Percentiles rank a stretch among this genome's conserved stretches.
phyloP scores from a whole-genome alignment of 2,797 vertebrate species.

The Sebastes trivittatus region DNA sequence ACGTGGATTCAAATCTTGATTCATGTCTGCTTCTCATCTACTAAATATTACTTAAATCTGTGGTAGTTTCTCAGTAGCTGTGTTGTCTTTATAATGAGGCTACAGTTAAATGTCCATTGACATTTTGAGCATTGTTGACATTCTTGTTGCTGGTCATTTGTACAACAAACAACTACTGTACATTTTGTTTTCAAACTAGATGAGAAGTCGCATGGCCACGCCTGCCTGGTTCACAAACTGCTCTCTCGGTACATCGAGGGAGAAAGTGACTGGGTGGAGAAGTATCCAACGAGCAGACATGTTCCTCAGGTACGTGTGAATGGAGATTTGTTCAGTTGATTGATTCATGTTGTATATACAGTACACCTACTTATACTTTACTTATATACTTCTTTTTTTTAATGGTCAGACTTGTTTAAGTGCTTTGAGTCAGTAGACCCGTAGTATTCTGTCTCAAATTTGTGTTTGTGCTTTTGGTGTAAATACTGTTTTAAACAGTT shows the following conservation, averaged over 20 bases:
- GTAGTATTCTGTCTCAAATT: neutral
- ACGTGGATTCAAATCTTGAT: neutral
- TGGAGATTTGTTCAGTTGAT: neutral
- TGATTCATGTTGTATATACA: no score
- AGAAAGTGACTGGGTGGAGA: slow-evolving; percentile 66
- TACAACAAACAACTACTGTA: neutral
- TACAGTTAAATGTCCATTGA: no score
- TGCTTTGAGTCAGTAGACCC: neutral
- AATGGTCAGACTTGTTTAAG: neutral
- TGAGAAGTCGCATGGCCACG: slow-evolving; percentile 63
- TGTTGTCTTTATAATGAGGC: neutral
- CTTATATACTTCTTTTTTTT: neutral
- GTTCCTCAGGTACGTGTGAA: slow-evolving; percentile 68
- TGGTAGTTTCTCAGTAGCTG: no score
- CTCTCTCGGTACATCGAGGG: slow-evolving; percentile 59
- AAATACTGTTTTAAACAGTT: neutral
- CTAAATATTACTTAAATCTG: neutral
- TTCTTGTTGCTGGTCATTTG: neutral
- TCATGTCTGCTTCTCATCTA: neutral
- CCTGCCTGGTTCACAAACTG: slow-evolving; percentile 78
- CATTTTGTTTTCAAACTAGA: slow-evolving; percentile 49
- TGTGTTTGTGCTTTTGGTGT: neutral
- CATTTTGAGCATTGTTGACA: neutral
- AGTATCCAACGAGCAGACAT: slow-evolving; percentile 71
- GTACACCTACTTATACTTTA: neutral